These are phyloP conservation scores for Subanguina moxae DNA, from an alignment of 1,140 invertebrate genomes.

Conservation along the genomic window DNA sequence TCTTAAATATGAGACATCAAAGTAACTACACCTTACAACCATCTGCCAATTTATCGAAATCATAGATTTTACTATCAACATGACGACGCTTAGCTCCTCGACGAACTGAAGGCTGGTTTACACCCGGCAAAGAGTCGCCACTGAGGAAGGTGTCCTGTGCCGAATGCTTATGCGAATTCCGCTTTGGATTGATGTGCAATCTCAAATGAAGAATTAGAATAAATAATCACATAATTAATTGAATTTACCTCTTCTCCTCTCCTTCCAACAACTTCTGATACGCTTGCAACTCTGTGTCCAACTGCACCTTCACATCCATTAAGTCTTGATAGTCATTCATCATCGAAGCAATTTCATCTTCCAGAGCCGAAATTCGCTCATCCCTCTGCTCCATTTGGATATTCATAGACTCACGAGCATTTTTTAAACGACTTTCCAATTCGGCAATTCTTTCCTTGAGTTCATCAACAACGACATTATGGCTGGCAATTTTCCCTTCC, in stretches of 20 bases:
- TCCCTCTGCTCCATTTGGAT: not conserved
- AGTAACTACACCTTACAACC: not conserved
- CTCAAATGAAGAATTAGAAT: not conserved
- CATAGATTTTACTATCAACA: not conserved
- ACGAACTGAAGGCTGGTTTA: not conserved
- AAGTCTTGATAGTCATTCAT: constrained; percentile 49
- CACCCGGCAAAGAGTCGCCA: not conserved
- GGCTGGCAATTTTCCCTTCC: not conserved
- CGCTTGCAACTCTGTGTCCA: constrained; percentile 91
- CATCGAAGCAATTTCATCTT: not conserved
- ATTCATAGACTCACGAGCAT: not conserved
- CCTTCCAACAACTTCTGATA: constrained; percentile 84
- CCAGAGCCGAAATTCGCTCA: not conserved
- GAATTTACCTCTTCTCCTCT: constrained; percentile 65
- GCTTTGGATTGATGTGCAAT: not conserved
- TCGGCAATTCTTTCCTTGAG: constrained; percentile 68
- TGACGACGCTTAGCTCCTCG: not conserved
- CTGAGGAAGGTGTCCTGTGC: not conserved
- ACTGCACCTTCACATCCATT: constrained; percentile 74
- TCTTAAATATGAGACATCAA: not conserved
- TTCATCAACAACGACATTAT: constrained; percentile 10
- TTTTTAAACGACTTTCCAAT: constrained; percentile 72
- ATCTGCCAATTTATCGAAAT: not conserved
- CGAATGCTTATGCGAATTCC: not conserved
- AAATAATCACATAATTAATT: not conserved